Base-by-base conservation (phyloP, 2,888 invertebrate genomes). In the Penaeus monodon region DNA sequence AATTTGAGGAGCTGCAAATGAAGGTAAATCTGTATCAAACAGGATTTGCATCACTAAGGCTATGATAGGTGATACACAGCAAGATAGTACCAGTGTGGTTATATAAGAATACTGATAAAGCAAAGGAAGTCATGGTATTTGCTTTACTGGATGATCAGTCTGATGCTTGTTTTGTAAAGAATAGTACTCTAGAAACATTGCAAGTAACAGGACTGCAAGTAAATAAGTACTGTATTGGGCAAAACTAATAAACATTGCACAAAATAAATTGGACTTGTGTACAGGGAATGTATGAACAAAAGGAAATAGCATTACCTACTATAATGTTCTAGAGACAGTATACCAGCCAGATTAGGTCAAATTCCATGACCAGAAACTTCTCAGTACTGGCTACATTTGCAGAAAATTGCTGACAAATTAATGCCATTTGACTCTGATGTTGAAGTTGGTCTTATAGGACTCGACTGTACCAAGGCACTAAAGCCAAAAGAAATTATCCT, bases 181-280 rank as follows among this genome's bases (percentile, higher is more conserved):
- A 84, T 17, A 66, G 27, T 27, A 20, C n/a, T 12, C 20, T 10
- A 10, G 24, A 64, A 24, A 8, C 22, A 27, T 22, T n/a, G 24
- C 8, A 33, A 44, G 27, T 49, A n/a, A n/a, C 63, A 64, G 65
- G 70, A 66, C 64, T 49, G 38, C n/a, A 27, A 57, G 65, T 80
- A 95, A 95, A 97, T 97, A 93, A 95, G 95, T 94, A 63, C 66
- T 17, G 65, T 78, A 20, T 29, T 85, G 6, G 80, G 64, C 29
- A n/a, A 70, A 29, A 29, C n/a, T 14, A 33, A 33, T 12, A 10
- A 70, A 22, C 63, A 6, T 29, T 38, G 66, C 65, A 68, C 24
- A 17, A 66, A 64, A 70, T 14, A 78, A 73, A 76, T 27, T 38
- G 77, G 33, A 17, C 64, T 77, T 38, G 57, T 77, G 77, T 84